A percentile compares a stretch with the other conserved stretches of the same genome.
These are phyloP conservation scores for Pachliopta kotzebuea DNA, from an alignment of 2,888 invertebrate species.

Conservation along the genomic window DNA sequence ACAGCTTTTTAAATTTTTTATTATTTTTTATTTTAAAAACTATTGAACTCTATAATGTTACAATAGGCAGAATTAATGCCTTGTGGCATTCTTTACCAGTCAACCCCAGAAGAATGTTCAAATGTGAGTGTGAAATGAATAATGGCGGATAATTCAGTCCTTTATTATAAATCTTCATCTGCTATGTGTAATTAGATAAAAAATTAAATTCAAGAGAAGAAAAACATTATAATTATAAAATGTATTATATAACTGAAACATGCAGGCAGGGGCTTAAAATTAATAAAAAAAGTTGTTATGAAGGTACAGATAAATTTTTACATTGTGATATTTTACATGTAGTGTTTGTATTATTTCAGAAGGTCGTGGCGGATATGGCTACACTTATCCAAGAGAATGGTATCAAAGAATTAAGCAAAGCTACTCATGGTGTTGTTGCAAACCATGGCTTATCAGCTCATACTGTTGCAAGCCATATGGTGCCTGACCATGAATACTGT, in stretches of 20 bases:
- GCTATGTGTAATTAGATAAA: no score
- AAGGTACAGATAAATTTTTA: not conserved
- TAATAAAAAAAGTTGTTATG: not conserved
- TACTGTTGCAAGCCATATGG: constrained; percentile 69
- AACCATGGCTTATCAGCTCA: constrained; percentile 69
- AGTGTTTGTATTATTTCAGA: constrained; percentile 50
- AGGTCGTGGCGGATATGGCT: constrained; percentile 83
- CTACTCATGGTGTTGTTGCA: constrained; percentile 68
- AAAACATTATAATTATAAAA: not conserved
- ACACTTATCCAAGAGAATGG: constrained; percentile 92
- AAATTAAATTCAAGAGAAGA: not conserved
- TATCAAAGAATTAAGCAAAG: constrained; percentile 87
- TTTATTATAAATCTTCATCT: no score
- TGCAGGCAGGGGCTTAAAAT: not conserved
- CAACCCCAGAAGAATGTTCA: no score
- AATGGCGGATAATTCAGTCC: no score
- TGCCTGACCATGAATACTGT: constrained; percentile 77
- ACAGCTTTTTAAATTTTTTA: not conserved
- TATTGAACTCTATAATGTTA: no score
- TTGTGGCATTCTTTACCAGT: no score
- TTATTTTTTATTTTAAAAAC: no score
- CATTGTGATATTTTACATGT: not conserved
- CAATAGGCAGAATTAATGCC: no score
- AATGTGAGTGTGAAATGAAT: no score
- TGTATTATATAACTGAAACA: not conserved